Evolutionary conservation across 1,140 invertebrate genomes (phyloP).

Genomic region (Luehdorfia chinensis): DNA sequence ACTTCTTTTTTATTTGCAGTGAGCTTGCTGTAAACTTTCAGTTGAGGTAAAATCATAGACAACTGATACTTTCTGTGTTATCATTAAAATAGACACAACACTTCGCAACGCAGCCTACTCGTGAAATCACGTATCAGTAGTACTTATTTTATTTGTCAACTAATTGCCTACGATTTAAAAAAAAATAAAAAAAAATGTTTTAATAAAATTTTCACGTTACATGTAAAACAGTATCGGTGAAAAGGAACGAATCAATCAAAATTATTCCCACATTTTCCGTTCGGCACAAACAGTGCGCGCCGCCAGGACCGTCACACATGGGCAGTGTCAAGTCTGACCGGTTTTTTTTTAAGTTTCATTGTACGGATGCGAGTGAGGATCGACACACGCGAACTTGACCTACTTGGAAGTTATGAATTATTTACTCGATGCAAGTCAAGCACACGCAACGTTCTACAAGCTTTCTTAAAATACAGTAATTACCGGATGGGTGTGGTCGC

Average conservation of each 20-base stretch:
- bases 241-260: conserved; percentile 9
- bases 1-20: too few relatives aligned
- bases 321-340: conserved; percentile 10
- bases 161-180: too few relatives aligned
- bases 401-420: conserved; percentile 44
- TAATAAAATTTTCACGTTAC: too few relatives aligned
- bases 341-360: conserved; percentile 7
- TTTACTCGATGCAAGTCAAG: conserved; percentile 36
- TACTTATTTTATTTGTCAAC: too few relatives aligned
- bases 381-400: conserved; percentile 45
- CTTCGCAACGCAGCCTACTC: too few relatives aligned
- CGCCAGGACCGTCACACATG: background rate
- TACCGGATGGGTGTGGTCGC: conserved; percentile 17
- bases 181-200: too few relatives aligned
- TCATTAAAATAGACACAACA: too few relatives aligned
- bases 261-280: background rate
- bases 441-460: conserved; percentile 33
- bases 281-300: background rate
- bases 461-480: conserved; percentile 39
- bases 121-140: too few relatives aligned
- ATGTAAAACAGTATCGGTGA: conserved; percentile 1
- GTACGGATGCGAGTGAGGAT: conserved; percentile 20
- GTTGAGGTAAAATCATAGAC: too few relatives aligned
- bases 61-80: too few relatives aligned
- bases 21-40: too few relatives aligned